phyloP scores from a whole-genome alignment of 2,113 vertebrate genomes.

The Bufo bufo region DNA sequence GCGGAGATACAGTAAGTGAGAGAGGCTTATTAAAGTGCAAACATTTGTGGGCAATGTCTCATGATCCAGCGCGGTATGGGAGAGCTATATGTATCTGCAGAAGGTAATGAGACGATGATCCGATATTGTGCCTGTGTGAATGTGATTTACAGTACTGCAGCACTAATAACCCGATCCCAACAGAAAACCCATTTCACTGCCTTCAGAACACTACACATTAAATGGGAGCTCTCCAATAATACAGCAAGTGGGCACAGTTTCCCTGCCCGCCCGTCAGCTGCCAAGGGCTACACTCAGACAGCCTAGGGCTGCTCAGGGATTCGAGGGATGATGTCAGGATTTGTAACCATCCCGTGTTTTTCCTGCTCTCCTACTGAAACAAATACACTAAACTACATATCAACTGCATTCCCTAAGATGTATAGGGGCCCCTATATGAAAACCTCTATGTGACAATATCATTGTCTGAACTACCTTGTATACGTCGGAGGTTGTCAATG shows the following conservation, averaged over 20 bases:
- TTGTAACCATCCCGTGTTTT: no score
- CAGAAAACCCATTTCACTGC: background rate
- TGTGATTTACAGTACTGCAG: background rate
- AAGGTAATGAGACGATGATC: background rate
- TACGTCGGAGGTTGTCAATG: no score
- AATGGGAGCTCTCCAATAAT: background rate
- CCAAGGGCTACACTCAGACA: background rate
- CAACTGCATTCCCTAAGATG: no score
- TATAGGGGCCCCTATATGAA: no score
- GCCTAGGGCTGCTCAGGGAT: no score
- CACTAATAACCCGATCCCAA: background rate
- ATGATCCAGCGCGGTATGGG: background rate
- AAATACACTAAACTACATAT: no score
- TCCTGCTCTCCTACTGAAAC: no score
- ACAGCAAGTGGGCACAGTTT: background rate
- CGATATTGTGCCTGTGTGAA: background rate
- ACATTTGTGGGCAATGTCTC: background rate
- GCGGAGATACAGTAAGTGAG: slow-evolving; percentile 29
- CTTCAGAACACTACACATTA: background rate
- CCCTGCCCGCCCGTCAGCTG: background rate
- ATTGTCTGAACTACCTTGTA: no score
- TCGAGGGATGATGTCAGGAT: no score
- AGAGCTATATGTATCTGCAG: background rate
- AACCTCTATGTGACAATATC: no score
- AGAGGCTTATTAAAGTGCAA: slow-evolving; percentile 38